These are phyloP conservation scores for Cepaea hortensis DNA, from an alignment of 2,888 invertebrate genomes.

Conservation along the genomic window DNA sequence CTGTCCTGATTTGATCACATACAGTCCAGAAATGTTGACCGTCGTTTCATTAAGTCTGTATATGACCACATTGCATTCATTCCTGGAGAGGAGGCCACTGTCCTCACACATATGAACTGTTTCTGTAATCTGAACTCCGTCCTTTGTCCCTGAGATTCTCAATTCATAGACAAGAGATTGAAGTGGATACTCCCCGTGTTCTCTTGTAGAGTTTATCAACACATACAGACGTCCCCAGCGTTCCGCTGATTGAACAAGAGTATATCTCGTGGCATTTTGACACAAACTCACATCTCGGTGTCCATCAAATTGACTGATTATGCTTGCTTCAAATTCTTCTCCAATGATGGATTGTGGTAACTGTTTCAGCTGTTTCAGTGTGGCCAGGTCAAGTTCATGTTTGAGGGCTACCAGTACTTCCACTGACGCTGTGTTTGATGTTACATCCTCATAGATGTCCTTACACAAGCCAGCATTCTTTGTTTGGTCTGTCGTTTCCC, in stretches of 20 bases:
- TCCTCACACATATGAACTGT: not conserved
- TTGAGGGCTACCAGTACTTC: not conserved
- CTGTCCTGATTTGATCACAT: too few species aligned
- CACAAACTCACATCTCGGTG: not conserved
- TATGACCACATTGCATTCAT: not conserved
- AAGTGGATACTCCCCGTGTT: not conserved
- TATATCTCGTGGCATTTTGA: not conserved
- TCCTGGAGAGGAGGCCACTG: not conserved
- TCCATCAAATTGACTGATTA: not conserved
- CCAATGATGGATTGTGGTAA: not conserved
- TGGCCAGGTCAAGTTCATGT: not conserved
- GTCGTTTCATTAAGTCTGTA: slow-evolving; percentile 25
- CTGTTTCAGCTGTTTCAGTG: not conserved
- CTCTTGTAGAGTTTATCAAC: not conserved
- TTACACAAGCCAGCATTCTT: too few species aligned
- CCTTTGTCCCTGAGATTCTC: not conserved
- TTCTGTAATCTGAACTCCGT: not conserved
- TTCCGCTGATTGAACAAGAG: not conserved
- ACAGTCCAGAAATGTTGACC: not conserved
- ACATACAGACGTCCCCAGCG: not conserved
- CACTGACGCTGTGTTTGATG: not conserved
- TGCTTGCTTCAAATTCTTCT: not conserved
- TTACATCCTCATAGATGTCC: not conserved
- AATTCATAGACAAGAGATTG: not conserved
- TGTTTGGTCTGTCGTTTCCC: not conserved